Evolutionary conservation across 2,888 invertebrate genomes (phyloP).

Genomic region (Hyalella azteca): DNA sequence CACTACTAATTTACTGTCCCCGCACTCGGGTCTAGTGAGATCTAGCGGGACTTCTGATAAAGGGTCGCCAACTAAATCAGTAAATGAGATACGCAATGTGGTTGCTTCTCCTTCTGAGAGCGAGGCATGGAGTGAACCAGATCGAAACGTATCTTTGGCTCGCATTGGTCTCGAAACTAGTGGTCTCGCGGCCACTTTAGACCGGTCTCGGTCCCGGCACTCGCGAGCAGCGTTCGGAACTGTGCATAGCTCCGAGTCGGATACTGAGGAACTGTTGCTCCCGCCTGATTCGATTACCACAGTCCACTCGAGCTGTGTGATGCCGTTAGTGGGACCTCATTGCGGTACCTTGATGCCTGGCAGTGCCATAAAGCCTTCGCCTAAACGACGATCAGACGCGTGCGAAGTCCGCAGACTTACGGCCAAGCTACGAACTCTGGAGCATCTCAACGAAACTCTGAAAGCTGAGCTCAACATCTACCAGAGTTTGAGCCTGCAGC

Average conservation of each 20-base stretch:
- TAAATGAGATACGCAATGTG: not conserved
- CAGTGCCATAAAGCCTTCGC: conserved; percentile 29
- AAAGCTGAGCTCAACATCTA: conserved; percentile 62
- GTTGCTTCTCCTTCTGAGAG: conserved; percentile 70
- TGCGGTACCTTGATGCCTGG: conserved; percentile 35
- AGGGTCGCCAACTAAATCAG: not conserved
- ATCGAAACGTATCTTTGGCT: conserved; percentile 78
- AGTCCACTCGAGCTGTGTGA: conserved; percentile 8
- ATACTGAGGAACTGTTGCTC: conserved; percentile 39
- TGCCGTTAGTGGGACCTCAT: not conserved
- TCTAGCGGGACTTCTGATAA: not conserved
- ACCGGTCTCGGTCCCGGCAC: conserved; percentile 45
- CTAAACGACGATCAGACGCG: conserved; percentile 54
- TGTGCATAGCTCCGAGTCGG: conserved; percentile 53
- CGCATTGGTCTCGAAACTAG: conserved; percentile 71
- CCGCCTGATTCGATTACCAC: not conserved
- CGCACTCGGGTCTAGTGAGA: not conserved
- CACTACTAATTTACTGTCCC: not conserved
- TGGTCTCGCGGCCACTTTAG: conserved; percentile 44
- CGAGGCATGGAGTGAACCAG: conserved; percentile 87
- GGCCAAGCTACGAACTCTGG: conserved; percentile 62
- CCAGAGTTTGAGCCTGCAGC: conserved; percentile 54
- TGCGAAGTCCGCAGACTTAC: conserved; percentile 59
- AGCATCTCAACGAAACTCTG: conserved; percentile 65
- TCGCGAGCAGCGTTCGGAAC: conserved; percentile 41